phyloP scores from a whole-genome alignment of 2,888 invertebrate species.

The Muschampia plurimacula region DNA sequence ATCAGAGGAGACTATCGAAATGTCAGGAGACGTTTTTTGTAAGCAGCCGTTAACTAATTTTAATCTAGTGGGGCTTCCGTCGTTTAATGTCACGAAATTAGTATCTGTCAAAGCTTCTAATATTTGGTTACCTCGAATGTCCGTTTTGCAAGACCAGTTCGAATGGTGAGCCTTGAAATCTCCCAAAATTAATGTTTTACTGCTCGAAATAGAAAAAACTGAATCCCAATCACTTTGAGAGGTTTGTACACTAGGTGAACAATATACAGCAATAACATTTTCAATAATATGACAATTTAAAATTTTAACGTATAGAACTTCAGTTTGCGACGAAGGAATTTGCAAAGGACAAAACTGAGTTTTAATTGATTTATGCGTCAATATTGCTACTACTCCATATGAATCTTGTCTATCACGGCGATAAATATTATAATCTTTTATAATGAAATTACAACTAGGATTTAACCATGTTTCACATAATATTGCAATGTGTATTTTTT shows the following conservation, averaged over 20 bases:
- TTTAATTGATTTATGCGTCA: slow-evolving; percentile 19
- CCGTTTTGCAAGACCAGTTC: slow-evolving; percentile 49
- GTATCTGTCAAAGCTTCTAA: slow-evolving; percentile 43
- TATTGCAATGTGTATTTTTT: background rate
- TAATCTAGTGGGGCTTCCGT: slow-evolving; percentile 42
- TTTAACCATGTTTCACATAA: background rate
- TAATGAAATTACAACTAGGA: background rate
- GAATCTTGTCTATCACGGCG: slow-evolving; percentile 1
- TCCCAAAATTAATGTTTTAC: background rate
- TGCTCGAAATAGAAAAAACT: slow-evolving; percentile 37
- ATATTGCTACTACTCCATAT: slow-evolving; percentile 13
- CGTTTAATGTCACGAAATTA: slow-evolving; percentile 42
- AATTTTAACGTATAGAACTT: slow-evolving; percentile 44
- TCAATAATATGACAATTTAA: slow-evolving; percentile 45
- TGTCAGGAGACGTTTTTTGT: slow-evolving; percentile 47
- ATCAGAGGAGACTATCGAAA: slow-evolving; percentile 41
- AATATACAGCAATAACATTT: slow-evolving; percentile 47
- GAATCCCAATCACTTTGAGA: slow-evolving; percentile 47
- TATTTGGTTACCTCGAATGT: slow-evolving; percentile 45
- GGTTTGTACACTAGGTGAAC: slow-evolving; percentile 42
- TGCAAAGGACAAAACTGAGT: background rate
- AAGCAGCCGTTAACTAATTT: slow-evolving; percentile 41
- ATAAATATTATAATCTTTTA: slow-evolving; percentile 7
- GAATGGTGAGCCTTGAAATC: slow-evolving; percentile 51
- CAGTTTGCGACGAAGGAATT: slow-evolving; percentile 32